A percentile compares a stretch with the other conserved stretches of the same genome.
These are phyloP conservation scores for Tragelaphus buxtoni DNA, from an alignment of 2,113 vertebrate genomes.

Conservation along the genomic window DNA sequence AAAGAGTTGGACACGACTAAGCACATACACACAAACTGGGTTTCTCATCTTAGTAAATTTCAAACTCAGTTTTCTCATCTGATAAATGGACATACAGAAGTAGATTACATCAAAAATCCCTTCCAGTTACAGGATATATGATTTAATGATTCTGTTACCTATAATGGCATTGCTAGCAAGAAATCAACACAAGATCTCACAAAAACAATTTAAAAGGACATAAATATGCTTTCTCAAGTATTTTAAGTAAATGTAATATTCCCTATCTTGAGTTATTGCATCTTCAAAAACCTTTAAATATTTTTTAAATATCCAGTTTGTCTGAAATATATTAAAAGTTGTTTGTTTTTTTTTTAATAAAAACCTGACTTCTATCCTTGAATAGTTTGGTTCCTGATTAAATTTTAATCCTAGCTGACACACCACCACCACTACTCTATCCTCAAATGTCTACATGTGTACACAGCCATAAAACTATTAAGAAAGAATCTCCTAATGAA, in stretches of 20 bases:
- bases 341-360: neutral
- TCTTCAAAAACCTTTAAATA: neutral
- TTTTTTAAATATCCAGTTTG: neutral
- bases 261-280: neutral
- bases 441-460: neutral
- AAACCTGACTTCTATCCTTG: neutral
- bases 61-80: neutral
- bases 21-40: neutral
- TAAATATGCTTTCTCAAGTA: neutral
- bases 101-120: slow-evolving; percentile 22
- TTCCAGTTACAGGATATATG: neutral
- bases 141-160: neutral
- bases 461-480: neutral
- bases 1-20: neutral
- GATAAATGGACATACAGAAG: neutral
- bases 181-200: neutral
- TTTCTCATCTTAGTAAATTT: neutral
- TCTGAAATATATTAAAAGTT: neutral
- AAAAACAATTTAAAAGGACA: neutral
- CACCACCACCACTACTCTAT: neutral
- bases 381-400: neutral
- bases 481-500: neutral
- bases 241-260: neutral
- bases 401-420: neutral
- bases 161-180: neutral